phyloP scores from a whole-genome alignment of 1,140 invertebrate genomes.

The Parapsyche elsis region DNA sequence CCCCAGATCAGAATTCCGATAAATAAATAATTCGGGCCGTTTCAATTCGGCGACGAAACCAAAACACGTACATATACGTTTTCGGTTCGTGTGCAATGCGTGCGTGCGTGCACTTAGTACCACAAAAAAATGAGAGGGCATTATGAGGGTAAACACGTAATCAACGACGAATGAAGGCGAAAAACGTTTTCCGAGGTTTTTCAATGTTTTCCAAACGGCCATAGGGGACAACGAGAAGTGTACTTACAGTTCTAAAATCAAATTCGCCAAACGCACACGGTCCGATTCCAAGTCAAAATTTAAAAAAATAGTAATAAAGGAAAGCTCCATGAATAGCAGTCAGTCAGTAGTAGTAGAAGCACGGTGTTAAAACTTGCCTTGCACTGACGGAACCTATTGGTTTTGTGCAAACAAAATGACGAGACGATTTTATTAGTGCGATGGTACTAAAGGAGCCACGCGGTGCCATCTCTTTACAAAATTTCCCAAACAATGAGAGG shows the following conservation, averaged over 20 bases:
- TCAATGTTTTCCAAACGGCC: conserved; percentile 7
- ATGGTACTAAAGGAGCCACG: conserved; percentile 7
- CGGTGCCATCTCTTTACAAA: conserved; percentile 35
- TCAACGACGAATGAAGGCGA: conserved; percentile 15
- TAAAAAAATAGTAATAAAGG: no score
- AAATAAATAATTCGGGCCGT: background rate
- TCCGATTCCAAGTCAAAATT: no score
- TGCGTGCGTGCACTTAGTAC: no score
- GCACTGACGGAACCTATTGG: conserved; percentile 37
- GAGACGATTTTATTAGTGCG: conserved; percentile 18
- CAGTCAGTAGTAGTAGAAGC: no score
- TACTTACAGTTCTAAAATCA: no score
- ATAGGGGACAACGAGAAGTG: no score
- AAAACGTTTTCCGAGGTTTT: conserved; percentile 32
- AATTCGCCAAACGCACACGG: no score
- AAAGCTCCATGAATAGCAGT: no score
- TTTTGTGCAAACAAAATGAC: conserved; percentile 34
- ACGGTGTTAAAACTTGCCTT: conserved; percentile 10
- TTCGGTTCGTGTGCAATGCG: no score
- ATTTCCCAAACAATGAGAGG: background rate
- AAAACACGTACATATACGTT: no score
- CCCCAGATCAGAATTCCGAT: background rate
- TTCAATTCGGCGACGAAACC: no score
- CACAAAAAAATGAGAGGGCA: background rate
- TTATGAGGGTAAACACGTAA: conserved; percentile 30